phyloP scores from a whole-genome alignment of 2,888 invertebrate species.

The Ariolimax columbianus region DNA sequence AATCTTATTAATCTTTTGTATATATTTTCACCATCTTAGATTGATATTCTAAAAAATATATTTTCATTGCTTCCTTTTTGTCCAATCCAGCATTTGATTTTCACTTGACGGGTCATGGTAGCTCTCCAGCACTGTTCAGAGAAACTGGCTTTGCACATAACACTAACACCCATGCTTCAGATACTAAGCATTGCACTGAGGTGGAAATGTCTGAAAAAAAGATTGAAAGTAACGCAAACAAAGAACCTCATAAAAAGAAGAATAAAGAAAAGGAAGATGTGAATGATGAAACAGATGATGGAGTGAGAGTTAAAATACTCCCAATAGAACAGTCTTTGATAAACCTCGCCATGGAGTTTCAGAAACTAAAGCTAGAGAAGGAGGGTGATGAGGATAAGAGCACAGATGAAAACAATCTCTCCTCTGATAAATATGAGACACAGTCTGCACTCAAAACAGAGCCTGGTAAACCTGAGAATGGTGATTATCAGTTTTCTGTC shows the following conservation, averaged over 20 bases:
- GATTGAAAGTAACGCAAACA: background rate
- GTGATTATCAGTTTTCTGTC: background rate
- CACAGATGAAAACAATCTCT: slow-evolving; percentile 35
- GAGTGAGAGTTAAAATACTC: background rate
- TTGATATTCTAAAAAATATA: background rate
- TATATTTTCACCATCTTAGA: background rate
- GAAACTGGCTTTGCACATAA: slow-evolving; percentile 31
- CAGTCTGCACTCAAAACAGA: slow-evolving; percentile 22
- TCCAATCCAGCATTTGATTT: slow-evolving; percentile 54
- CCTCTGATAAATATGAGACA: slow-evolving; percentile 32
- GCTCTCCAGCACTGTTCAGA: slow-evolving; percentile 39
- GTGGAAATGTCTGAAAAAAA: background rate
- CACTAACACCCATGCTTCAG: background rate
- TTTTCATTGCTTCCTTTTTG: slow-evolving; percentile 9
- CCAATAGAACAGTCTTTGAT: slow-evolving; percentile 21
- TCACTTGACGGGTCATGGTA: slow-evolving; percentile 54
- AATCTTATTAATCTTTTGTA: background rate
- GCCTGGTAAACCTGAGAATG: slow-evolving; percentile 18
- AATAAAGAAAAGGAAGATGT: background rate
- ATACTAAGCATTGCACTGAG: background rate
- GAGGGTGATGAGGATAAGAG: slow-evolving; percentile 19
- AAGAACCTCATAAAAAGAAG: background rate
- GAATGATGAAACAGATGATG: background rate
- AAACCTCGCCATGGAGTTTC: background rate
- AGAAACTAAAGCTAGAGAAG: background rate